Evolutionary conservation across 2,797 vertebrate species (phyloP).

Genomic region (Sebastes miniatus): DNA sequence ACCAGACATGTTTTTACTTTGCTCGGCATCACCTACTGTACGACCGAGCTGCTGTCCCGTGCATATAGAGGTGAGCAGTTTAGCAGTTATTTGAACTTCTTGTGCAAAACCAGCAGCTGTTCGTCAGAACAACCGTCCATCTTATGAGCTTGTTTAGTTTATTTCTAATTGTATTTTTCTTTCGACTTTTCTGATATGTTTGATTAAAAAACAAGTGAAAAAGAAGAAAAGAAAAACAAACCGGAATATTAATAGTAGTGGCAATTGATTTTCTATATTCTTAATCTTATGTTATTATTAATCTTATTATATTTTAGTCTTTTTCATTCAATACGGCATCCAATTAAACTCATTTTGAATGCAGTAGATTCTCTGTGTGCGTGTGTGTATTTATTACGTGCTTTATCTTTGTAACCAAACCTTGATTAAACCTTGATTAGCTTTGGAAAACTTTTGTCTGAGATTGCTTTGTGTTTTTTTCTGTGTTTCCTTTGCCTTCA

Average conservation of each 20-base stretch:
- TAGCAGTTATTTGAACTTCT: not conserved
- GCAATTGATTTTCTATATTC: not conserved
- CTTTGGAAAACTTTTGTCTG: slow-evolving; percentile 8
- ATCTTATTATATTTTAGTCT: not conserved
- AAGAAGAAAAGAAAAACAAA: not conserved
- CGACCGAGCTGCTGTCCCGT: not conserved
- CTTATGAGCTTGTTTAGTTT: not conserved
- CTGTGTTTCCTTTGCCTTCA: not conserved
- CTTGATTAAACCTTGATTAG: slow-evolving; percentile 41
- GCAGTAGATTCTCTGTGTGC: slow-evolving; percentile 7
- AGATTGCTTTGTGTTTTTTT: not conserved
- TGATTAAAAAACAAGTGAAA: not conserved
- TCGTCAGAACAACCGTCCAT: not conserved
- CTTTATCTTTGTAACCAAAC: slow-evolving; percentile 61
- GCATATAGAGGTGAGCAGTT: not conserved
- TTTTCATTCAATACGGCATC: slow-evolving; percentile 29
- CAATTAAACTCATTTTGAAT: slow-evolving; percentile 3
- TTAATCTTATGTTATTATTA: not conserved
- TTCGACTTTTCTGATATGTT: not conserved
- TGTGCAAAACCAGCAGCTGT: not conserved
- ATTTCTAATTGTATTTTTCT: not conserved
- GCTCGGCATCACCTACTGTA: not conserved
- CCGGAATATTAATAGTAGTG: not conserved
- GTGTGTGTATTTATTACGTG: slow-evolving; percentile 28
- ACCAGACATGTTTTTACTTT: not conserved